phyloP scores from a whole-genome alignment of 2,888 invertebrate genomes.

The Frankliniella intonsa region DNA sequence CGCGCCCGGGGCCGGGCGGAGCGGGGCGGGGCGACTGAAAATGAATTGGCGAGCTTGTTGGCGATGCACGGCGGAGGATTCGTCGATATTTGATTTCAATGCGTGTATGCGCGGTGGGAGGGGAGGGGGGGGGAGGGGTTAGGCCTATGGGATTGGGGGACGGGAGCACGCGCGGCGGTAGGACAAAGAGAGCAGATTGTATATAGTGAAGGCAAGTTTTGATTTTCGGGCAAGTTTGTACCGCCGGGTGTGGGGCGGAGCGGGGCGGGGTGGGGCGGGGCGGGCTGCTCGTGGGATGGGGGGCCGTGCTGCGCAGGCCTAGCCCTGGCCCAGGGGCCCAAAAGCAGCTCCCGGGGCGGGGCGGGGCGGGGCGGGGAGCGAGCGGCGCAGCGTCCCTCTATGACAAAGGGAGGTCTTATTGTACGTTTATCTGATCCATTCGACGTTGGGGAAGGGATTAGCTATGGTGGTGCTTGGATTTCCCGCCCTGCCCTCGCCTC shows the following conservation, averaged over 20 bases:
- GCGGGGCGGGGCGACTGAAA: not conserved
- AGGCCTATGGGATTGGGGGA: no score
- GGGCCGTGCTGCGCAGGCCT: no score
- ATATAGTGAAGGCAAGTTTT: not conserved
- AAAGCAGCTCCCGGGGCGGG: not conserved
- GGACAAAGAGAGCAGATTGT: not conserved
- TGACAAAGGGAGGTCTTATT: slow-evolving; percentile 25
- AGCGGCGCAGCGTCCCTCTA: not conserved
- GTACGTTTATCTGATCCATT: slow-evolving; percentile 25
- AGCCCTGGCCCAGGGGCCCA: no score
- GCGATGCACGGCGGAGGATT: not conserved
- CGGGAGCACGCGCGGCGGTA: not conserved
- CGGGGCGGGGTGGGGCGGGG: not conserved
- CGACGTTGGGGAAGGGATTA: slow-evolving; percentile 22
- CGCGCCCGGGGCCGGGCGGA: no score
- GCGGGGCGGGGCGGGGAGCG: not conserved
- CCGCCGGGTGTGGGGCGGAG: not conserved
- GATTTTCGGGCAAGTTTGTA: slow-evolving; percentile 23
- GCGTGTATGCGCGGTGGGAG: not conserved
- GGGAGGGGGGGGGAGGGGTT: not conserved
- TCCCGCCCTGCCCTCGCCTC: not conserved
- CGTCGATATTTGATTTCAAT: slow-evolving; percentile 14
- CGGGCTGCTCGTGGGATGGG: no score
- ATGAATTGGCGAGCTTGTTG: slow-evolving; percentile 11
- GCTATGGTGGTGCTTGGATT: slow-evolving; percentile 24